Percentiles rank a stretch among this genome's conserved stretches.
phyloP scores from a whole-genome alignment of 2,888 invertebrate species.

The Limnephilus rhombicus region DNA sequence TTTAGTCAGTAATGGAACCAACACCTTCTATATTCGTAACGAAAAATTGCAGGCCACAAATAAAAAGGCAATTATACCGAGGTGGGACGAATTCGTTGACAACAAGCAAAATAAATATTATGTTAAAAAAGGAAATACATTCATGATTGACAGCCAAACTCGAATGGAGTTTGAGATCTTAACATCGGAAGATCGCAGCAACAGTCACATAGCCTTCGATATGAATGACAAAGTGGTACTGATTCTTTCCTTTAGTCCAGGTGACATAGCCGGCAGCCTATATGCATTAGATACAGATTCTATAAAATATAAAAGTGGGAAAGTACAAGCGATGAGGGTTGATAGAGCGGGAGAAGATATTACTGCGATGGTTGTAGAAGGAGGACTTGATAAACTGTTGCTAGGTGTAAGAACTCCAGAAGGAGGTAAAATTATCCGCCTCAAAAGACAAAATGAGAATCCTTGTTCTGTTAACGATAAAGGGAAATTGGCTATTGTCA shows the following conservation, averaged over 20 bases:
- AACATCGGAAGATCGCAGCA: conserved; percentile 24
- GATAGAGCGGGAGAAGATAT: conserved; percentile 16
- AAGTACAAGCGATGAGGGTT: neutral
- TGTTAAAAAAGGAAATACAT: neutral
- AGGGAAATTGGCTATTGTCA: conserved; percentile 9
- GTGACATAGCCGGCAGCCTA: conserved; percentile 26
- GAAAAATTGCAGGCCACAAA: neutral
- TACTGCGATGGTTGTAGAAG: conserved; percentile 24
- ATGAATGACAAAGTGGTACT: neutral
- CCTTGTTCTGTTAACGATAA: conserved; percentile 37
- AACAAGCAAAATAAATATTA: conserved; percentile 32
- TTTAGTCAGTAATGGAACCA: neutral
- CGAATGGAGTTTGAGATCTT: conserved; percentile 24
- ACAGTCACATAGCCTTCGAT: conserved; percentile 3
- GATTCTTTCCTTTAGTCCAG: conserved; percentile 5
- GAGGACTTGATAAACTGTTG: conserved; percentile 1
- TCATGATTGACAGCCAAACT: conserved; percentile 1
- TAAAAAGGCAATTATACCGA: neutral
- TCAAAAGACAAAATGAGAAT: conserved; percentile 21
- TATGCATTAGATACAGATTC: conserved; percentile 20
- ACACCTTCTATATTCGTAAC: conserved; percentile 14
- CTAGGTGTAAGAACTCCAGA: conserved; percentile 35
- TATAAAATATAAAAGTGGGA: neutral
- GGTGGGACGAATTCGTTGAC: conserved; percentile 3
- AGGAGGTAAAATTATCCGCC: conserved; percentile 30